Evolutionary conservation across 2,888 invertebrate species (phyloP).

Genomic region (Pristionchus exspectatus): DNA sequence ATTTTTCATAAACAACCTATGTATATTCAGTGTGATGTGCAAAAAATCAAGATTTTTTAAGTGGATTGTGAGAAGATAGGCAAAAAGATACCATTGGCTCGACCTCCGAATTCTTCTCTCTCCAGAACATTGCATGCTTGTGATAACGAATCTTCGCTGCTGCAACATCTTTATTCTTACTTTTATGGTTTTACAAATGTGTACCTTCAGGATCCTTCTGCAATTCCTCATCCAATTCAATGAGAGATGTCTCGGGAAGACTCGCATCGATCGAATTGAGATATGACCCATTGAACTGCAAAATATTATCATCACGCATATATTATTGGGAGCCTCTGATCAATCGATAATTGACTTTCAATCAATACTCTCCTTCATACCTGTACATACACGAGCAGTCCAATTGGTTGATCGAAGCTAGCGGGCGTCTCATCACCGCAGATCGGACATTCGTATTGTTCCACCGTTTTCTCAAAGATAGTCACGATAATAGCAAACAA

Average conservation of each 20-base stretch:
- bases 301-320: background rate
- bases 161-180: background rate
- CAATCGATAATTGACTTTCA: background rate
- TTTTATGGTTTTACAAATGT: background rate
- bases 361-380: background rate
- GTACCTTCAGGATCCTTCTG: background rate
- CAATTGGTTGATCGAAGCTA: slow-evolving; percentile 65
- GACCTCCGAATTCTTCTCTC: background rate
- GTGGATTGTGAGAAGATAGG: background rate
- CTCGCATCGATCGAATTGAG: slow-evolving; percentile 43
- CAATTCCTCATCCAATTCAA: slow-evolving; percentile 55
- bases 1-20: background rate
- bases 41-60: background rate
- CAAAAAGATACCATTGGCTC: background rate
- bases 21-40: background rate
- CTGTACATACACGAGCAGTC: slow-evolving; percentile 63
- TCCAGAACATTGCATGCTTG: slow-evolving; percentile 6
- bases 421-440: slow-evolving; percentile 69
- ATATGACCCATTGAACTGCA: slow-evolving; percentile 53
- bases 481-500: background rate
- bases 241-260: slow-evolving; percentile 23
- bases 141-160: background rate
- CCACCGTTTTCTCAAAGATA: slow-evolving; percentile 49
- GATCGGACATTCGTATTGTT: slow-evolving; percentile 73
- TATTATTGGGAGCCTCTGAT: background rate